These are phyloP conservation scores for Petrolisthes cinctipes DNA, from an alignment of 2,888 invertebrate genomes.

Conservation along the genomic window DNA sequence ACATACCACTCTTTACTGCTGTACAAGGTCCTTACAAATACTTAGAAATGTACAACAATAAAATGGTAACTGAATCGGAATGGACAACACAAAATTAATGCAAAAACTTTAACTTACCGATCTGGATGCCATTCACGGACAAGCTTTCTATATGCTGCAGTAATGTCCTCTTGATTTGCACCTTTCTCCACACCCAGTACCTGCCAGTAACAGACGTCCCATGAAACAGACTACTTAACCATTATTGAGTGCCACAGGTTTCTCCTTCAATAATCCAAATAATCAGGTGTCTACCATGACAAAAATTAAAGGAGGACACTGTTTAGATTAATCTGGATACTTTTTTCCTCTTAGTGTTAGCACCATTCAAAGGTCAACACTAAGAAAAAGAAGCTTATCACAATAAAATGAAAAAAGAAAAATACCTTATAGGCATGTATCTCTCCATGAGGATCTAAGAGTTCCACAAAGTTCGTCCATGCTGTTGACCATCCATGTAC, in stretches of 20 bases:
- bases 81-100: neutral
- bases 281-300: no score
- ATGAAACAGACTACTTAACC: neutral
- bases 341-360: no score
- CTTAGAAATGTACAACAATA: no score
- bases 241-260: no score
- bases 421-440: slow-evolving; percentile 85
- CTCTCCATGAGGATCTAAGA: slow-evolving; percentile 91
- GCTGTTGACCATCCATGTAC: slow-evolving; percentile 90
- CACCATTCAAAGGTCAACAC: no score
- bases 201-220: slow-evolving; percentile 69
- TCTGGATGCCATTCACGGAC: slow-evolving; percentile 93
- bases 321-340: no score
- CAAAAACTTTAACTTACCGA: slow-evolving; percentile 74
- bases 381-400: no score
- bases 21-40: no score
- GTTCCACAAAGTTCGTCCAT: slow-evolving; percentile 87
- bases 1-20: neutral
- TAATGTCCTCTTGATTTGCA: slow-evolving; percentile 88
- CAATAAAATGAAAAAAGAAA: no score
- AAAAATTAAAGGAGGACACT: no score
- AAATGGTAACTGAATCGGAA: neutral
- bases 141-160: slow-evolving; percentile 82
- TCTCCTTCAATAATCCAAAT: no score
- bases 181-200: slow-evolving; percentile 82